Evolutionary conservation across 2,113 vertebrate genomes (phyloP).

Genomic region (Macquaria australasica): DNA sequence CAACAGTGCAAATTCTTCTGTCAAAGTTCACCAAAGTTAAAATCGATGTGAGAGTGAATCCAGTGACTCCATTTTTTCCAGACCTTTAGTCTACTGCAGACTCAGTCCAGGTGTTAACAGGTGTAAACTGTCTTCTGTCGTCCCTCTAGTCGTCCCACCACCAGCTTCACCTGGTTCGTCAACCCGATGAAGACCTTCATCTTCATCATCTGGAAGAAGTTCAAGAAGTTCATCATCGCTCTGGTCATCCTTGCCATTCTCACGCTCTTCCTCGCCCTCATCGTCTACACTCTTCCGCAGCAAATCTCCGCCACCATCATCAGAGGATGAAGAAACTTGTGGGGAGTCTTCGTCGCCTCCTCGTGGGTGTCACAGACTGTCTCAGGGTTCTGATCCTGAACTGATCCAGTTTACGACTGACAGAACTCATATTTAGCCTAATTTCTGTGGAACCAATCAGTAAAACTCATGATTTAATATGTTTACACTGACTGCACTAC

Average conservation of each 20-base stretch:
- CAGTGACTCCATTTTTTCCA: neutral
- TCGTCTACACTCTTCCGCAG: constrained; percentile 92
- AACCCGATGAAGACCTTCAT: constrained; percentile 95
- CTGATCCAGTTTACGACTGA: neutral
- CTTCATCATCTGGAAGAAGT: constrained; percentile 94
- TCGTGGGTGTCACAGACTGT: neutral
- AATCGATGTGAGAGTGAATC: neutral
- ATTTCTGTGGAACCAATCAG: neutral
- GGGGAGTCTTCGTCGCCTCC: neutral
- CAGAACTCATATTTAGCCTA: neutral
- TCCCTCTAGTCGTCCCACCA: constrained; percentile 89
- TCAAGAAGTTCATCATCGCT: constrained; percentile 91
- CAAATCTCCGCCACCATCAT: constrained; percentile 90
- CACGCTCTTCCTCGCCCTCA: constrained; percentile 89
- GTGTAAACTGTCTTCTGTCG: constrained; percentile 16
- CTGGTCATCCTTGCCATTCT: constrained; percentile 86
- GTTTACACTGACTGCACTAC: constrained; percentile 15
- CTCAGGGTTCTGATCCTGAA: neutral
- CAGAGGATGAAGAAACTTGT: constrained; percentile 81
- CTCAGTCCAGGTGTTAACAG: constrained; percentile 2
- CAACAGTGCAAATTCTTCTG: neutral
- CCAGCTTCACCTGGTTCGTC: constrained; percentile 93
- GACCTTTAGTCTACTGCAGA: neutral
- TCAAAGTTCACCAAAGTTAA: neutral
- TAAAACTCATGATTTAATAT: constrained; percentile 3